These are phyloP conservation scores for Dinoponera quadriceps DNA, from an alignment of 1,140 invertebrate species.

Conservation along the genomic window DNA sequence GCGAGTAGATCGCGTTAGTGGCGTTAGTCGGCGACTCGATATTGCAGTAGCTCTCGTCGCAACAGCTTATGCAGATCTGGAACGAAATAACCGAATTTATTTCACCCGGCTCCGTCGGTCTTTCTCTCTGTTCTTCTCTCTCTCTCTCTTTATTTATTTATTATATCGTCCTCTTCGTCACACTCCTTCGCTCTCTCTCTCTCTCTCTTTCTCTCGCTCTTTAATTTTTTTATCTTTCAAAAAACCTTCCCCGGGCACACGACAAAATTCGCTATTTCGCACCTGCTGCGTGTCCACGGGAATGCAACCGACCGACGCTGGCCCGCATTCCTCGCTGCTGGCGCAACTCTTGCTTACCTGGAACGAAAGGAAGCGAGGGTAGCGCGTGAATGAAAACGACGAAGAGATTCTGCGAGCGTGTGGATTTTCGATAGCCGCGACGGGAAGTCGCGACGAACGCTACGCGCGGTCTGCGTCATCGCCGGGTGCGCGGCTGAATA, in stretches of 20 bases:
- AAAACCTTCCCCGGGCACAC: slow-evolving; percentile 48
- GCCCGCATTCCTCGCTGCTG: slow-evolving; percentile 87
- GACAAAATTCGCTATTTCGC: slow-evolving; percentile 83
- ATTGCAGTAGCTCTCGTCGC: slow-evolving; percentile 89
- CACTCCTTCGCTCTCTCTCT: background rate
- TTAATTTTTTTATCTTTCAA: background rate
- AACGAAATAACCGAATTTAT: slow-evolving; percentile 84
- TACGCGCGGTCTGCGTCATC: background rate
- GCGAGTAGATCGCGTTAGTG: slow-evolving; percentile 86
- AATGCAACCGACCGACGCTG: slow-evolving; percentile 88
- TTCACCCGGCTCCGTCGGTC: slow-evolving; percentile 59
- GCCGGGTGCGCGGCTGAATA: background rate
- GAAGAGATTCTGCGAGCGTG: background rate
- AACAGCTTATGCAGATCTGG: slow-evolving; percentile 89
- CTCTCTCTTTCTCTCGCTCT: slow-evolving; percentile 7
- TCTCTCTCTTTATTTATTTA: background rate
- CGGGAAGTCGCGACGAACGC: background rate
- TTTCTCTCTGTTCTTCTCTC: background rate
- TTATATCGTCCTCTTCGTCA: no score
- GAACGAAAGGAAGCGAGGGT: slow-evolving; percentile 38
- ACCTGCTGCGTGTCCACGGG: slow-evolving; percentile 88
- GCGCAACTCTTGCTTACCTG: slow-evolving; percentile 89
- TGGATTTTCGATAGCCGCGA: background rate
- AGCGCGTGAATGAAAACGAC: background rate
- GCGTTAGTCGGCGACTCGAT: slow-evolving; percentile 88